Conservation (phyloP, 92 coral and sea anemone genomes). For the Palythoa grandiflora region DNA sequence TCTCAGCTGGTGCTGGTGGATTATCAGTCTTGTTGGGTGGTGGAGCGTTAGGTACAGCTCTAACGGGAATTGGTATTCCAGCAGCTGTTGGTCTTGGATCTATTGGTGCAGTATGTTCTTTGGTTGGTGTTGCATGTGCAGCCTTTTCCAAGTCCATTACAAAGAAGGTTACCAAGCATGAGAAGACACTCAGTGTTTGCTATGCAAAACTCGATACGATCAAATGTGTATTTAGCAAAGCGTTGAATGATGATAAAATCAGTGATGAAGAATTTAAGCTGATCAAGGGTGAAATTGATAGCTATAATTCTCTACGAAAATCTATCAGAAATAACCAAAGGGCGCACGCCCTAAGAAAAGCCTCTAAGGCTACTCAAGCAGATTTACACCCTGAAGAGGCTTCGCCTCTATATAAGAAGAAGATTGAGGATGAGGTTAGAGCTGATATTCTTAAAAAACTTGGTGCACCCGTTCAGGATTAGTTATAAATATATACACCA, state of each 20-base stretch:
- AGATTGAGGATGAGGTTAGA: too few relatives aligned
- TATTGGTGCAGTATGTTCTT: conserved; percentile 10
- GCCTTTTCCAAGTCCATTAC: neutral
- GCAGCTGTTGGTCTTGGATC: neutral
- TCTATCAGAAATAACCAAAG: too few relatives aligned
- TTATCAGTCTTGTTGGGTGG: conserved; percentile 18
- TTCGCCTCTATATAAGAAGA: too few relatives aligned
- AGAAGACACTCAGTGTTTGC: conserved; percentile 8
- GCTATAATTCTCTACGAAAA: too few relatives aligned
- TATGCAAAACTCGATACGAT: conserved; percentile 18
- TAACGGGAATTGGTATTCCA: conserved; percentile 19
- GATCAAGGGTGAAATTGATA: too few relatives aligned
- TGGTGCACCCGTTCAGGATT: too few relatives aligned
- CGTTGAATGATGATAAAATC: conserved; percentile 13
- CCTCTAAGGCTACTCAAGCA: too few relatives aligned
- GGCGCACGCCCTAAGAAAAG: too few relatives aligned
- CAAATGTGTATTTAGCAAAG: conserved; percentile 10
- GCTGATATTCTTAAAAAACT: too few relatives aligned
- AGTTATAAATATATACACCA: too few relatives aligned
- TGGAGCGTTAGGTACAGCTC: neutral
- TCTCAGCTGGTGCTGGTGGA: neutral
- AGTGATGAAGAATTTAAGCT: conserved; percentile 29
- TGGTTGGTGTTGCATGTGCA: neutral
- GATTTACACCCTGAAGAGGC: too few relatives aligned
- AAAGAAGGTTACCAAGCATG: conserved; percentile 11